Evolutionary conservation across 1,140 invertebrate species (phyloP), one percentile per base, ranked within the genome.

Genomic region (Radopholus similis): DNA sequence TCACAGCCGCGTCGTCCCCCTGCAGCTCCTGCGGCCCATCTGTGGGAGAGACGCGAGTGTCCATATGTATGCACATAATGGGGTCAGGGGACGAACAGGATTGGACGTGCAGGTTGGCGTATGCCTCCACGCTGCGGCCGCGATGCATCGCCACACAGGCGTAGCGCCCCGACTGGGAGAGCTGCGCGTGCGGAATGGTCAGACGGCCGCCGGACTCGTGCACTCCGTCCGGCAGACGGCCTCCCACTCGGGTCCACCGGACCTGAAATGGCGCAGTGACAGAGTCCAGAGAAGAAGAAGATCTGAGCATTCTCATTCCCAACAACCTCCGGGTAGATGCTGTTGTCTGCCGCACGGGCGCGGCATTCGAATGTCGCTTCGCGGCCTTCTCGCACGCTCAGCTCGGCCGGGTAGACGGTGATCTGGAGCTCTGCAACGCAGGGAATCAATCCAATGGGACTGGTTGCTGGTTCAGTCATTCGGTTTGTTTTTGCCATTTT

Each of bases 351-450:
- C 5, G 73, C 68, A 37, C 80, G 71, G 26, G 79, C 79, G 40
- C 79, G 72, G 47, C 79, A 81, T 47, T 81, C 79, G 51, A 81
- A 81, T 6, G 63, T 64, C 15, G 80, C 80, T 23, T 81, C 80
- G 18, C 66, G 54, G 40, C 79, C 79, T 66, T 82, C 79, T n/a
- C 74, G 67, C 26, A 79, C 75, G 28, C 58, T 68, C 26, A 73
- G 49, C 57, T 82, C 77, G 26, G 75, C 65, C n/a, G 79, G 79
- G 57, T 81, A 82, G 28, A 81, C 74, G n/a, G 77, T 81, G 62
- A 81, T 82, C 53, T 81, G 80, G 8, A 81, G 64, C 37, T 81
- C 78, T 60, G 34, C 49, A 73, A 47, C 42, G 51, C n/a, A 9
- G 18, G 51, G 21, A 18, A 59, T 15, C 13, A 40, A 23, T 2